Base-by-base conservation (phyloP, 1,140 invertebrate genomes). In the Ips nitidus region DNA sequence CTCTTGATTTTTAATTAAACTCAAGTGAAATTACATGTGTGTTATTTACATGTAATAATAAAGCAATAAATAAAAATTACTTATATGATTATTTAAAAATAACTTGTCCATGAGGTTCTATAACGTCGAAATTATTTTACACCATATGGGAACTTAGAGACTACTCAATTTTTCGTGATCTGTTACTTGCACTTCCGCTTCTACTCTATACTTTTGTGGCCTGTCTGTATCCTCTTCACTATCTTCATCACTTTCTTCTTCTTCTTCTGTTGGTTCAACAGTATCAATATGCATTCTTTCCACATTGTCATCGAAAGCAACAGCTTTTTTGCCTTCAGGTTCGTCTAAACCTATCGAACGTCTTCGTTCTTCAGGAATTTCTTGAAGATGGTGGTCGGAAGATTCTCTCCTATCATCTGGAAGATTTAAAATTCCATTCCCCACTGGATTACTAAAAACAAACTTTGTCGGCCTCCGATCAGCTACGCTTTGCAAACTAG, bases 221-320 rank as follows among this genome's bases (percentile, higher is more conserved):
- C 6, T 39, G 1, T 52, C 22, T 3, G 50, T 38, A 2, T 58
- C 65, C 43, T 40, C 56, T 4, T 55, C 50, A 1, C 60, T 41
- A 39, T 57, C 50, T 7, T 53, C 8, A 4, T 72, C 66, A n/a
- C 62, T 64, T 56, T 74, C 71, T 40, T 77, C 74, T 55, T 74
- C 73, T 63, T 80, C 74, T 47, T 74, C 73, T 5, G 45, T 47
- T 47, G 45, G n/a, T 22, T 73, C 57, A 7, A 73, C 64, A 52
- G 68, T 58, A 40, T 77, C 75, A 63, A 80, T 77, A 66, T 80
- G 73, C 8, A 77, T 65, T 68, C 73, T 63, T 73, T 79, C 72
- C 6, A 80, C 73, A 37, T 73, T 77, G 41, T 75, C 73, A 22
- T 79, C 76, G 69, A 80, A 80, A 2, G 65, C 71, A 5, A 80